Conservation (phyloP, 2,888 invertebrate genomes). For the Latheticus oryzae region DNA sequence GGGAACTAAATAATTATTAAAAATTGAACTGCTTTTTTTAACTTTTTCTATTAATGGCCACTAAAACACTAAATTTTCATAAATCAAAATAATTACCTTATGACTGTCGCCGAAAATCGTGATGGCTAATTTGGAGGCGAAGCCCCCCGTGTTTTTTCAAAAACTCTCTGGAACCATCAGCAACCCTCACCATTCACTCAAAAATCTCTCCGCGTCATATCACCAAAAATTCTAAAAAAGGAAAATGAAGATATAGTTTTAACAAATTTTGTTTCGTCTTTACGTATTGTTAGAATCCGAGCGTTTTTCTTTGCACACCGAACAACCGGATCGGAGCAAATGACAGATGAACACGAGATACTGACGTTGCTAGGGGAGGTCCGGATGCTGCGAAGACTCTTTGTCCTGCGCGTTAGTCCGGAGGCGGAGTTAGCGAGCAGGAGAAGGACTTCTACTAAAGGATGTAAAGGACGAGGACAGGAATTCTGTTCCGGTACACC, state of each 20-base stretch:
- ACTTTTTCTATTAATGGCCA: too few relatives aligned
- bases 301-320: conserved; percentile 30
- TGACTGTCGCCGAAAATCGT: conserved; percentile 66
- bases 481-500: conserved; percentile 38
- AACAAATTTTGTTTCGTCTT: conserved; percentile 3
- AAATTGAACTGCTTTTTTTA: too few relatives aligned
- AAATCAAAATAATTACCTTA: conserved; percentile 59
- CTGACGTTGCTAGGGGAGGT: conserved; percentile 64
- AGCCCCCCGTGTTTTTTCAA: conserved; percentile 46
- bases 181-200: conserved; percentile 11
- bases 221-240: conserved; percentile 4
- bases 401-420: conserved; percentile 44
- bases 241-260: too few relatives aligned
- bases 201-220: conserved; percentile 13
- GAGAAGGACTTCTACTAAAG: conserved; percentile 23
- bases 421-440: conserved; percentile 39
- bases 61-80: too few relatives aligned
- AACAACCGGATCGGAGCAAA: conserved; percentile 36
- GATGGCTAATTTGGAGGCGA: conserved; percentile 62
- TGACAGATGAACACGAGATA: conserved; percentile 54
- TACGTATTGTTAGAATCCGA: conserved; percentile 3
- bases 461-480: conserved; percentile 43
- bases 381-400: conserved; percentile 36
- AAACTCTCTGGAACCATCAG: conserved; percentile 4
- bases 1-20: too few relatives aligned